phyloP scores from a whole-genome alignment of 2,888 invertebrate species.

The Acronicta alni region DNA sequence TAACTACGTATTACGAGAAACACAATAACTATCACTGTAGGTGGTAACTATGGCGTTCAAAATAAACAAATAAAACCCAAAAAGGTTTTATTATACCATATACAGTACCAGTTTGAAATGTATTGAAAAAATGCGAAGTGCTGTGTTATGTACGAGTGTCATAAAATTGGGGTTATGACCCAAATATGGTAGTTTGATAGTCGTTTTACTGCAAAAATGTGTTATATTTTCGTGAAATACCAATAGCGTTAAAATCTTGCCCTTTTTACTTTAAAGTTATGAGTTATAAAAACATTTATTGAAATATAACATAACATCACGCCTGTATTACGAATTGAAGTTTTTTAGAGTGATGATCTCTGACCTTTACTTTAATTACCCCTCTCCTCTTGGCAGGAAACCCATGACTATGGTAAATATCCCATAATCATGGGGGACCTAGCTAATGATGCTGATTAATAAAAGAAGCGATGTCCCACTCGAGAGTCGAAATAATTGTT shows the following conservation, averaged over 20 bases:
- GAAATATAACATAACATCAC: too few relatives aligned
- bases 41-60: slow-evolving; percentile 5
- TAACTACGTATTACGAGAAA: background rate
- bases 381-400: too few relatives aligned
- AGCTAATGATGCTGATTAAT: too few relatives aligned
- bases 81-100: slow-evolving; percentile 43
- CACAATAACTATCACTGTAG: background rate
- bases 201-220: slow-evolving; percentile 35
- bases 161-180: slow-evolving; percentile 48
- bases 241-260: slow-evolving; percentile 16
- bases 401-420: too few relatives aligned
- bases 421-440: too few relatives aligned
- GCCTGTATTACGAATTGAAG: too few relatives aligned
- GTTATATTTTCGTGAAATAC: slow-evolving; percentile 25
- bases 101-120: slow-evolving; percentile 40
- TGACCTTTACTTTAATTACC: too few relatives aligned
- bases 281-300: background rate
- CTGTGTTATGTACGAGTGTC: slow-evolving; percentile 41
- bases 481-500: too few relatives aligned
- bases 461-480: too few relatives aligned
- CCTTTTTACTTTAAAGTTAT: slow-evolving; percentile 16
- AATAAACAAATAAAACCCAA: slow-evolving; percentile 27
- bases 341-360: background rate
- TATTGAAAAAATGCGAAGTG: slow-evolving; percentile 41
- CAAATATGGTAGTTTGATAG: slow-evolving; percentile 44